A percentile compares a stretch with the other conserved stretches of the same genome.
Evolutionary conservation across 2,113 vertebrate genomes (phyloP).

Genomic region (Recurvirostra avosetta): DNA sequence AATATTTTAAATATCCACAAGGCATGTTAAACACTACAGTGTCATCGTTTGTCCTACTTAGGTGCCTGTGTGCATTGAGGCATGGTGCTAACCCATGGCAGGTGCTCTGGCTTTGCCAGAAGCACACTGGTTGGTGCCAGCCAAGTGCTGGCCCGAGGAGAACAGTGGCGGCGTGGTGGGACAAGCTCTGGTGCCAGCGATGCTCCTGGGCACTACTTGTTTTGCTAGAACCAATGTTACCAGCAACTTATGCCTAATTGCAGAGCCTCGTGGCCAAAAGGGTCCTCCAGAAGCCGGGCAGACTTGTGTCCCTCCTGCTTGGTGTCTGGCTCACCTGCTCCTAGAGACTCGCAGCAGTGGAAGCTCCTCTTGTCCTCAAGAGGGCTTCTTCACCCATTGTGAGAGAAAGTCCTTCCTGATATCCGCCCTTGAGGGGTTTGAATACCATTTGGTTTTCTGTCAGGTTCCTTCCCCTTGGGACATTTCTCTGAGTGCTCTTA

Average conservation of each 20-base stretch:
- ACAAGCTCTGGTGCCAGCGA: accelerated
- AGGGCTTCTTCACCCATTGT: not conserved
- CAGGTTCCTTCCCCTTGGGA: not conserved
- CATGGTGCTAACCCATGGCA: accelerated
- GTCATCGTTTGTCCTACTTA: not conserved
- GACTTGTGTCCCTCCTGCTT: not conserved
- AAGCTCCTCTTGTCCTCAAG: not conserved
- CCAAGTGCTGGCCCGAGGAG: not conserved
- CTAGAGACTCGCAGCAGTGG: accelerated
- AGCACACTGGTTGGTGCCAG: not conserved
- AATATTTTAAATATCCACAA: not conserved
- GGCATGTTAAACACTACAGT: not conserved
- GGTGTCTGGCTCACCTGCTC: not conserved
- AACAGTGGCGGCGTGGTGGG: accelerated
- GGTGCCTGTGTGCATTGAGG: too few species aligned
- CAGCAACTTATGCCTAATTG: not conserved
- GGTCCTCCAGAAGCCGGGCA: not conserved
- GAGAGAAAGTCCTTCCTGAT: not conserved
- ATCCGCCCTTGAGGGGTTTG: not conserved
- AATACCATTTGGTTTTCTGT: not conserved
- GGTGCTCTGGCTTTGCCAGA: not conserved
- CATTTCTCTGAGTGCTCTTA: not conserved
- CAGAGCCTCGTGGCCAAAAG: not conserved
- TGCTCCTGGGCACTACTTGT: not conserved
- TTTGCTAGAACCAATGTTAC: not conserved